A percentile compares a stretch with the other conserved stretches of the same genome.
phyloP scores from a whole-genome alignment of 2,888 invertebrate species.

The Lobophora halterata region DNA sequence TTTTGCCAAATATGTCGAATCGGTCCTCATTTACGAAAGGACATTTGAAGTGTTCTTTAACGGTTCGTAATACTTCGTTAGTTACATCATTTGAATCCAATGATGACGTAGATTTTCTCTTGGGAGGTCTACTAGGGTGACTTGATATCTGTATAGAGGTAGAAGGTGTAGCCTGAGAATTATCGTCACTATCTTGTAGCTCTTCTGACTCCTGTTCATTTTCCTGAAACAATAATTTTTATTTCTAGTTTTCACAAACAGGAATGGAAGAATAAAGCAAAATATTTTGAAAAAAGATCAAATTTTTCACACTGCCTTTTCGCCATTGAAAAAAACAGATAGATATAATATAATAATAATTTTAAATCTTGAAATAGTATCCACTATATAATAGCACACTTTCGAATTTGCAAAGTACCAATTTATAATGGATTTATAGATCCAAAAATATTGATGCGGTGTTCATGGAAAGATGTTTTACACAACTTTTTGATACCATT shows the following conservation, averaged over 20 bases:
- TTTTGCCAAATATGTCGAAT: slow-evolving; percentile 24
- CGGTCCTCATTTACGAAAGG: slow-evolving; percentile 22
- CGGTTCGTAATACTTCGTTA: slow-evolving; percentile 20
- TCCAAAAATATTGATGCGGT: too few relatives aligned
- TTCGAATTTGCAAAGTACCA: too few relatives aligned
- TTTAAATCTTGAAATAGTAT: too few relatives aligned
- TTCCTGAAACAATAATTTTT: slow-evolving; percentile 11
- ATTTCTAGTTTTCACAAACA: slow-evolving; percentile 15
- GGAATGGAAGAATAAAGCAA: slow-evolving; percentile 21
- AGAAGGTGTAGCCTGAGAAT: too few relatives aligned
- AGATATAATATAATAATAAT: too few relatives aligned
- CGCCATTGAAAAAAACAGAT: too few relatives aligned
- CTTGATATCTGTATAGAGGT: too few relatives aligned
- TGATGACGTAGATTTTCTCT: slow-evolving; percentile 14
- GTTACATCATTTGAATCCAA: slow-evolving; percentile 22
- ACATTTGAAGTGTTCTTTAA: slow-evolving; percentile 26
- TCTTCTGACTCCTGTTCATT: slow-evolving; percentile 8
- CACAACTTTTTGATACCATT: too few relatives aligned
- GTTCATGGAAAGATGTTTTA: too few relatives aligned
- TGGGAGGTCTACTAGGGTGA: slow-evolving; percentile 21
- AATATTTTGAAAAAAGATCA: slow-evolving; percentile 11
- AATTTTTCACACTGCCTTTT: slow-evolving; percentile 20
- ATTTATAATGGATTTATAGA: too few relatives aligned
- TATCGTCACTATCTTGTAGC: too few relatives aligned
- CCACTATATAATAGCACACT: too few relatives aligned